Evolutionary conservation across 2,113 vertebrate genomes (phyloP).

Genomic region (Pelecanus crispus): DNA sequence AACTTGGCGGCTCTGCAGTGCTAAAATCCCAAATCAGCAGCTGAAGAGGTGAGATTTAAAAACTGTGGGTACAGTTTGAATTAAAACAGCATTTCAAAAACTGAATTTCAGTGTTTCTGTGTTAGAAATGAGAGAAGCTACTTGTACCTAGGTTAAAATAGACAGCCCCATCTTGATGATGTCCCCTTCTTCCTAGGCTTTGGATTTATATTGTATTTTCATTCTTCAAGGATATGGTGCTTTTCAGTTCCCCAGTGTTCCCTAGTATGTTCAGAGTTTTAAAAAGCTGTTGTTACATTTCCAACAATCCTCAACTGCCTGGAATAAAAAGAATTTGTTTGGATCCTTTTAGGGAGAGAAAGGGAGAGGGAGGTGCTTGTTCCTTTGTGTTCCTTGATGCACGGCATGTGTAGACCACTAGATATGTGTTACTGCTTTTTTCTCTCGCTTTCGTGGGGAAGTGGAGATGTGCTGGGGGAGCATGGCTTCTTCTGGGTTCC

Average conservation of each 20-base stretch:
- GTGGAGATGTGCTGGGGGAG: not conserved
- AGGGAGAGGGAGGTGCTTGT: not conserved
- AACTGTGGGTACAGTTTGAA: not conserved
- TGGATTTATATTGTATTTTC: not conserved
- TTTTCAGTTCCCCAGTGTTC: not conserved
- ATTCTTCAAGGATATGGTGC: not conserved
- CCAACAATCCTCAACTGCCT: not conserved
- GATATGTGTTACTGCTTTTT: not conserved
- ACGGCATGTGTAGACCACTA: not conserved
- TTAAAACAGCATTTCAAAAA: not conserved
- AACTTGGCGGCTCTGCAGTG: slow-evolving; percentile 28
- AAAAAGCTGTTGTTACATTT: not conserved
- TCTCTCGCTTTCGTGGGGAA: not conserved
- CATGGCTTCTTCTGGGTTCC: not conserved
- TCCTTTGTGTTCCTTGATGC: not conserved
- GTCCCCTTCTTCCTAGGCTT: not conserved
- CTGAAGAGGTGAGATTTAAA: slow-evolving; percentile 24
- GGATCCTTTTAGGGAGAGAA: not conserved
- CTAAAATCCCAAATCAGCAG: slow-evolving; percentile 30
- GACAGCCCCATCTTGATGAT: not conserved
- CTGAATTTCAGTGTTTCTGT: not conserved
- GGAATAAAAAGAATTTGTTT: not conserved
- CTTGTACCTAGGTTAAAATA: not conserved
- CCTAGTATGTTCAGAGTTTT: not conserved
- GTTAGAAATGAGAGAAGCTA: not conserved